Percentiles rank a stretch among this genome's conserved stretches.
These are phyloP conservation scores for Apamea crenata DNA, from an alignment of 2,888 invertebrate species.

Conservation along the genomic window DNA sequence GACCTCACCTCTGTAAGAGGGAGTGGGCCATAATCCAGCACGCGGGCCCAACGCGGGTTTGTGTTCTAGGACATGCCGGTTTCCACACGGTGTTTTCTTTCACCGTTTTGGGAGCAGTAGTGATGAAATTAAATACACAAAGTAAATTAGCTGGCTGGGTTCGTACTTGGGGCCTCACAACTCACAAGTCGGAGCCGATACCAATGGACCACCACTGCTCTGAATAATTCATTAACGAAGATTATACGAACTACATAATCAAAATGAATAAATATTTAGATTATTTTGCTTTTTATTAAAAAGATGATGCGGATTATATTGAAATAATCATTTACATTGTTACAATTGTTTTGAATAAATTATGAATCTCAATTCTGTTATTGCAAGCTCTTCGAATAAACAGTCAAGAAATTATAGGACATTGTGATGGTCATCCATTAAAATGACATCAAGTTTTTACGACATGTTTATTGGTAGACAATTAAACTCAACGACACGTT, in stretches of 20 bases:
- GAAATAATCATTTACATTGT: neutral
- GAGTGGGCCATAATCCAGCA: no score
- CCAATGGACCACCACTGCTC: neutral
- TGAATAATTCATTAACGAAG: neutral
- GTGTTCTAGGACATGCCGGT: no score
- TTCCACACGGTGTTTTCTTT: no score
- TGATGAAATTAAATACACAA: no score
- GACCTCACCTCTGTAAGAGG: no score
- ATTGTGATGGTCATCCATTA: constrained; percentile 9
- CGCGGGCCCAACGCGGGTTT: no score
- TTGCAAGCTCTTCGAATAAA: neutral
- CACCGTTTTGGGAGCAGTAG: no score
- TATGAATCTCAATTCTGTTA: neutral
- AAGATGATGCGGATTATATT: neutral
- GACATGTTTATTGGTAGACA: constrained; percentile 32
- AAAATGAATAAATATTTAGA: neutral
- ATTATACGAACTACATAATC: neutral
- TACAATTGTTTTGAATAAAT: neutral
- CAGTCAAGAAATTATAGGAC: neutral
- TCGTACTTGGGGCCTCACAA: no score
- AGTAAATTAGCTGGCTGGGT: no score
- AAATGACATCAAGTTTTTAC: constrained; percentile 25
- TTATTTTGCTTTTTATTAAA: neutral
- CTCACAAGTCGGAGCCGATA: no score
- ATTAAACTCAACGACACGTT: constrained; percentile 36